phyloP scores from a whole-genome alignment of 2,888 invertebrate genomes.

The Microplitis manilae region DNA sequence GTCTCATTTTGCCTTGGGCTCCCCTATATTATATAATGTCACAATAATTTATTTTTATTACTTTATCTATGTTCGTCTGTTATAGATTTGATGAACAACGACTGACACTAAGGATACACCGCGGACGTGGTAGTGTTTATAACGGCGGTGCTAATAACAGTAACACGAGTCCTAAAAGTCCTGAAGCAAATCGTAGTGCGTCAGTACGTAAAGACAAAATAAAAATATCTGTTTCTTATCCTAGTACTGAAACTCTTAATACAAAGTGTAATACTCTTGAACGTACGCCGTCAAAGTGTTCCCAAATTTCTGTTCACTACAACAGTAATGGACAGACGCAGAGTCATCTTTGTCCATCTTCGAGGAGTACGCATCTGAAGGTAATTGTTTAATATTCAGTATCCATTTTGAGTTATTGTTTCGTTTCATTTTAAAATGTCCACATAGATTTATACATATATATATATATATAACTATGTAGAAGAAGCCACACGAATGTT shows the following conservation, averaged over 20 bases:
- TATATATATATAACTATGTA: neutral
- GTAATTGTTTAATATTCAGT: slow-evolving; percentile 48
- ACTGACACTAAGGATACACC: slow-evolving; percentile 91
- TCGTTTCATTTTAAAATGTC: neutral
- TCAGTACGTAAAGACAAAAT: slow-evolving; percentile 82
- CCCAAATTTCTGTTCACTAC: slow-evolving; percentile 67
- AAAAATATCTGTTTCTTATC: slow-evolving; percentile 89
- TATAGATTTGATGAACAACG: slow-evolving; percentile 90
- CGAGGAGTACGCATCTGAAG: slow-evolving; percentile 65
- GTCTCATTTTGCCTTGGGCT: neutral
- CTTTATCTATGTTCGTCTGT: slow-evolving; percentile 41
- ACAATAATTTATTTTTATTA: neutral
- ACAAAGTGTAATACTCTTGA: slow-evolving; percentile 68
- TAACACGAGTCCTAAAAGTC: slow-evolving; percentile 64
- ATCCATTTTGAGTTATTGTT: slow-evolving; percentile 12
- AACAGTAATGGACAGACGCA: slow-evolving; percentile 67
- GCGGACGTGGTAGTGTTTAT: slow-evolving; percentile 82
- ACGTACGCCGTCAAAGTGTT: slow-evolving; percentile 66
- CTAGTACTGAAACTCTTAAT: slow-evolving; percentile 78
- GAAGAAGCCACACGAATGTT: neutral
- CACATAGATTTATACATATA: neutral
- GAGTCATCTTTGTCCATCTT: slow-evolving; percentile 64
- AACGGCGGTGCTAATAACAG: slow-evolving; percentile 62
- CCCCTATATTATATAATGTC: neutral
- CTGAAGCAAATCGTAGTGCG: slow-evolving; percentile 60